These are phyloP conservation scores for Philereme vetulata DNA, from an alignment of 2,888 invertebrate genomes.

Conservation along the genomic window DNA sequence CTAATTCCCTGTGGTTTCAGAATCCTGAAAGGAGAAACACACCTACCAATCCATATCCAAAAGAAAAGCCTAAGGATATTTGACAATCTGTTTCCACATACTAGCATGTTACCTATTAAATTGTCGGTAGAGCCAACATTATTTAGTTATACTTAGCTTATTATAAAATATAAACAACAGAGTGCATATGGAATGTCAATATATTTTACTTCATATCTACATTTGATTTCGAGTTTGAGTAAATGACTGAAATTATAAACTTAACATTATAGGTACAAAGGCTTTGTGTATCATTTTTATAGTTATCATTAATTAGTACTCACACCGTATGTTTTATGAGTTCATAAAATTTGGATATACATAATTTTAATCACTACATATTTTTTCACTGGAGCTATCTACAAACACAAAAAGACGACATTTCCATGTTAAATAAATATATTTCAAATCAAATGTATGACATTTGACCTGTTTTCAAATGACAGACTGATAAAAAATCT, in stretches of 20 bases:
- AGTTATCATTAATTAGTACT: constrained; percentile 54
- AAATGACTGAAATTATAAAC: constrained; percentile 75
- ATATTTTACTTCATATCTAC: constrained; percentile 83
- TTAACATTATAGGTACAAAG: constrained; percentile 74
- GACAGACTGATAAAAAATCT: constrained; percentile 82
- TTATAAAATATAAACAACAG: constrained; percentile 73
- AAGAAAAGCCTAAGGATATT: too few relatives aligned
- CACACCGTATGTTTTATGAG: constrained; percentile 52
- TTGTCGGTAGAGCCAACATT: too few relatives aligned
- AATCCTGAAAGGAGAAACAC: too few relatives aligned
- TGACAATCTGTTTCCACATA: too few relatives aligned
- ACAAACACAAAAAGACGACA: constrained; percentile 81
- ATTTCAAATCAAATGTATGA: constrained; percentile 84
- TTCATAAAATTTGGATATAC: constrained; percentile 54
- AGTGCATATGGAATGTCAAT: constrained; percentile 82
- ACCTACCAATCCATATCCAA: too few relatives aligned
- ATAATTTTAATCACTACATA: constrained; percentile 61
- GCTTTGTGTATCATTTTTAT: constrained; percentile 59
- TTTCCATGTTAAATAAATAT: constrained; percentile 83
- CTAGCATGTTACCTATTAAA: too few relatives aligned
- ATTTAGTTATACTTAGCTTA: background rate
- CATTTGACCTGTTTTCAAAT: constrained; percentile 79
- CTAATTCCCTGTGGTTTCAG: too few relatives aligned
- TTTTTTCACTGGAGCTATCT: constrained; percentile 77
- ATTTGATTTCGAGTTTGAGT: constrained; percentile 73